These are phyloP conservation scores for Perithous albicinctus DNA, from an alignment of 2,888 invertebrate species.

Conservation along the genomic window DNA sequence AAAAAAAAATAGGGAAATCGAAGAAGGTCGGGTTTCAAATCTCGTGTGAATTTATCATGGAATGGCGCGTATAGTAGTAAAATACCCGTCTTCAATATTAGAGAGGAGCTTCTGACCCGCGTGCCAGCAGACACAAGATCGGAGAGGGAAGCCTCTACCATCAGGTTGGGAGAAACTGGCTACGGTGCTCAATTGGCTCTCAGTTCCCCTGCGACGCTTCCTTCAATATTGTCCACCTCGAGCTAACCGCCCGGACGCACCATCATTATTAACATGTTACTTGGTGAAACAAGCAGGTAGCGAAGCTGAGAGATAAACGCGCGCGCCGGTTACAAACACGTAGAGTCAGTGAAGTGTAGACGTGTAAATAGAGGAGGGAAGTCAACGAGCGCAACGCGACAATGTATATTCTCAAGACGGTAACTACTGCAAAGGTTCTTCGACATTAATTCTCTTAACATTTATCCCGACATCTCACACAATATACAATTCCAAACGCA, in stretches of 20 bases:
- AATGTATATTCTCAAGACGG: slow-evolving; percentile 79
- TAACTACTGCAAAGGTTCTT: slow-evolving; percentile 72
- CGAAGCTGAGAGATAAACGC: slow-evolving; percentile 53
- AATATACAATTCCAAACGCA: not conserved
- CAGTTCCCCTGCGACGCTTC: slow-evolving; percentile 80
- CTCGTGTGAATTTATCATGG: too few relatives aligned
- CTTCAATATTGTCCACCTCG: slow-evolving; percentile 72
- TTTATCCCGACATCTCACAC: not conserved
- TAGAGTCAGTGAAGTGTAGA: slow-evolving; percentile 75
- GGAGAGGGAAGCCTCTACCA: slow-evolving; percentile 78
- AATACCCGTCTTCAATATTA: slow-evolving; percentile 77
- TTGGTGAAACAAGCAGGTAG: slow-evolving; percentile 73
- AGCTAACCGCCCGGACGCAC: slow-evolving; percentile 40
- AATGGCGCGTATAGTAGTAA: too few relatives aligned
- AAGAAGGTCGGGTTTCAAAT: too few relatives aligned
- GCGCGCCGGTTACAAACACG: slow-evolving; percentile 61
- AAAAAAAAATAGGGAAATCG: too few relatives aligned
- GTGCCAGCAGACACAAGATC: slow-evolving; percentile 29
- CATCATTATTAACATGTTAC: slow-evolving; percentile 75
- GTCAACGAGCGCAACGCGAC: slow-evolving; percentile 41
- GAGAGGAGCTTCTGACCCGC: slow-evolving; percentile 80
- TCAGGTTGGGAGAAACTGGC: slow-evolving; percentile 77
- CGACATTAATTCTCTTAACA: not conserved
- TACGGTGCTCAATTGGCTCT: slow-evolving; percentile 77
- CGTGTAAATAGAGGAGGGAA: slow-evolving; percentile 59